A percentile compares a stretch with the other conserved stretches of the same genome.
Conservation (phyloP, 2,888 invertebrate genomes). For the Schizaphis graminum region DNA sequence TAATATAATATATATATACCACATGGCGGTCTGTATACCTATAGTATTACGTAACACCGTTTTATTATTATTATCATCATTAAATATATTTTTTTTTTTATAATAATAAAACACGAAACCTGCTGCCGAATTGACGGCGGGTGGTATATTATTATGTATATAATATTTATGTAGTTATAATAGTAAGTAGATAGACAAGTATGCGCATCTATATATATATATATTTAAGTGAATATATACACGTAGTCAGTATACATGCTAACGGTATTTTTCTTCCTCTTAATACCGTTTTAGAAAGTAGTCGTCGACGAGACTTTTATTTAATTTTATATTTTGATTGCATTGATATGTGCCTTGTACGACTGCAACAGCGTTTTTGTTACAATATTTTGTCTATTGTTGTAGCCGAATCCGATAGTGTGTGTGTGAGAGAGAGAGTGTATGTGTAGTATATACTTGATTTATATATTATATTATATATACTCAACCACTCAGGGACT, state of each 20-base stretch:
- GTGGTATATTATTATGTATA: slow-evolving; percentile 16
- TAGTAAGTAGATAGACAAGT: neutral
- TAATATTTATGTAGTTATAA: neutral
- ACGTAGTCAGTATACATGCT: neutral
- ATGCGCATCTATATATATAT: neutral
- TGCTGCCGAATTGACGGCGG: slow-evolving; percentile 29
- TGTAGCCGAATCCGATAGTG: neutral
- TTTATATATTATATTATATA: neutral
- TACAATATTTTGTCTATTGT: slow-evolving; percentile 3
- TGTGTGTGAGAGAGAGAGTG: neutral
- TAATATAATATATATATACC: neutral
- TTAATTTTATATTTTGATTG: slow-evolving; percentile 5
- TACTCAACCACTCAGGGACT: neutral
- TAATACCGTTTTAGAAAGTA: slow-evolving; percentile 55
- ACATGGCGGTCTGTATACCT: too few relatives aligned
- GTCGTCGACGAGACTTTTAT: neutral
- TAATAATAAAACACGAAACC: neutral
- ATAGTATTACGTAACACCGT: neutral
- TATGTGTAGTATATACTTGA: neutral
- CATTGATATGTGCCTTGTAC: neutral
- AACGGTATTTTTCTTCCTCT: slow-evolving; percentile 39
- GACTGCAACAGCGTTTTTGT: neutral
- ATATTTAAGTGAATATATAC: neutral
- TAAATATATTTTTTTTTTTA: slow-evolving; percentile 3
- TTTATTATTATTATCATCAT: neutral